These are phyloP conservation scores for Hippopotamyrus pictus DNA, from an alignment of 2,797 vertebrate species.

Conservation along the genomic window DNA sequence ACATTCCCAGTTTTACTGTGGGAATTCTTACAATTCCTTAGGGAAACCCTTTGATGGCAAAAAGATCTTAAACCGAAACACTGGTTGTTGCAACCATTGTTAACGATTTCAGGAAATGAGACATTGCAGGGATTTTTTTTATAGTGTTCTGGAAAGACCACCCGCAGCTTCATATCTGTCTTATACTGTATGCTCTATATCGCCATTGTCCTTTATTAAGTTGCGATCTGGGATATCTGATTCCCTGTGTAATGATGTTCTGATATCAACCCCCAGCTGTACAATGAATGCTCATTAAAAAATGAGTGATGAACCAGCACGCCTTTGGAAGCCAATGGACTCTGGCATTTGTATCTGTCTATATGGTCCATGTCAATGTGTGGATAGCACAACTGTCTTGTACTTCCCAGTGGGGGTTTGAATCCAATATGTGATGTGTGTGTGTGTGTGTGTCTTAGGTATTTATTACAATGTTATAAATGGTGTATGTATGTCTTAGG, in stretches of 20 bases:
- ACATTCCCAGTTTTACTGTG: background rate
- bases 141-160: background rate
- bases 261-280: background rate
- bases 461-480: background rate
- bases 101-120: conserved; percentile 9
- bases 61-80: background rate
- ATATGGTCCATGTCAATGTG: background rate
- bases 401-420: background rate
- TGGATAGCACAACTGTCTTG: background rate
- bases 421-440: background rate
- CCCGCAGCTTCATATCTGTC: background rate
- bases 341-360: background rate
- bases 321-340: background rate
- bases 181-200: background rate
- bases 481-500: background rate
- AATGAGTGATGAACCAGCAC: background rate
- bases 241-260: background rate
- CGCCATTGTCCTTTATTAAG: background rate
- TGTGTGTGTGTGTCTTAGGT: background rate
- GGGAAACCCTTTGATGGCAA: background rate
- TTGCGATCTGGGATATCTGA: background rate
- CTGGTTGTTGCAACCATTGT: background rate
- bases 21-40: background rate
- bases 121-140: background rate
- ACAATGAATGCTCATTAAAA: background rate